Conservation (phyloP, 2,888 invertebrate species). For the Drosophila subquinaria region DNA sequence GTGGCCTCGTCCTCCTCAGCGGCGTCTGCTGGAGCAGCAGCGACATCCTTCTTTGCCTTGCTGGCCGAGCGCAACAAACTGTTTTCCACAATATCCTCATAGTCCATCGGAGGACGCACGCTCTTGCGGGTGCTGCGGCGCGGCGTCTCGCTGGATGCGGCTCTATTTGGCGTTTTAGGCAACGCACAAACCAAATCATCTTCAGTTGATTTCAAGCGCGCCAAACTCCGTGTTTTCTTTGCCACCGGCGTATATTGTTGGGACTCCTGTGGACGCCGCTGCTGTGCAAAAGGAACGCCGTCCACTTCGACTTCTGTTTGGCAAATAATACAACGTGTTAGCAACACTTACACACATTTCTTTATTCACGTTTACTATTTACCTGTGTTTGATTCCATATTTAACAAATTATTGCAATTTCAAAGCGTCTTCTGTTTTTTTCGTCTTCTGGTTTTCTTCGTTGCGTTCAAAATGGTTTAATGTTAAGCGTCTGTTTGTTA, state of each 20-base stretch:
- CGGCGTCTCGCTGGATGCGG: slow-evolving; percentile 62
- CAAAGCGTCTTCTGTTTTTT: neutral
- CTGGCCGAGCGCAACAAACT: slow-evolving; percentile 41
- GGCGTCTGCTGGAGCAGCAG: neutral
- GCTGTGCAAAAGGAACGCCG: neutral
- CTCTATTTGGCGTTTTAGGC: slow-evolving; percentile 11
- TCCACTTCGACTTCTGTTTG: slow-evolving; percentile 10
- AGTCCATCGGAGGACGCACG: slow-evolving; percentile 80
- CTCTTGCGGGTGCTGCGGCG: slow-evolving; percentile 81
- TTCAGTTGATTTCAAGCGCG: neutral
- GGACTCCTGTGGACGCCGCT: slow-evolving; percentile 6
- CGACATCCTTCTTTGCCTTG: slow-evolving; percentile 26
- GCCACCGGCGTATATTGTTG: slow-evolving; percentile 40
- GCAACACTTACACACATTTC: neutral
- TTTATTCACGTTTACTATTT: neutral
- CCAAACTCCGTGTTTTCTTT: slow-evolving; percentile 37
- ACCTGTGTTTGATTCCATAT: slow-evolving; percentile 31
- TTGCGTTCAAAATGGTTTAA: slow-evolving; percentile 42
- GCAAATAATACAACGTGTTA: neutral
- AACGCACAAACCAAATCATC: neutral
- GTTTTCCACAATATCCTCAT: slow-evolving; percentile 76
- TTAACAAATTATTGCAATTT: neutral
- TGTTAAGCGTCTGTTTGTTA: slow-evolving; percentile 34
- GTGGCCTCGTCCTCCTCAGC: slow-evolving; percentile 26
- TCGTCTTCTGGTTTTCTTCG: slow-evolving; percentile 23